Base-by-base conservation (phyloP, 2,888 invertebrate genomes). In the Eristalinus sepulchralis region DNA sequence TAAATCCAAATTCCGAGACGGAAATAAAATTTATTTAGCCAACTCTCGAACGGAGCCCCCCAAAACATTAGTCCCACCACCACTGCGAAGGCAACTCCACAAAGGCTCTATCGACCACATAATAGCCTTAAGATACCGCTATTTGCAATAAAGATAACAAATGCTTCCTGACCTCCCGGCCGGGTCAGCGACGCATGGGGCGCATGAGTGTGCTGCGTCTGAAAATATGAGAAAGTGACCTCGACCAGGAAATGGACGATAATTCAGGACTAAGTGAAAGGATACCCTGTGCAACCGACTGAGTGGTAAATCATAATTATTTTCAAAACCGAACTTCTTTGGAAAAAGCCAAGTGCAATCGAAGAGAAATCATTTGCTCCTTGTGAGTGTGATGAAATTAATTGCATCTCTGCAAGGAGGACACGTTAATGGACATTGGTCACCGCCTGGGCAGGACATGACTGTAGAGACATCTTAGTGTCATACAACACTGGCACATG, bases 191-290 rank as follows among this genome's bases (percentile, higher is more conserved):
- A 34, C 66, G 67, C 34, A 47, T 34, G 34, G 39, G 64, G 57
- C 10, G 60, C 81, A 72, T 70, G 66, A 47, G 17, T 53, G 33
- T 59, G 57, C 13, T 22, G 57, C 11, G 24, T 57, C 11, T 24
- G 57, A 47, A 67, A 73, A 53, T 68, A 67, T 57, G 57, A 39
- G 55, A 36, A 20, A 64, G 57, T 22, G 53, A 60, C 62, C 24
- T 68, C 83, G 34, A 68, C 73, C 83, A 86, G 79, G 86, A 86
- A 86, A 86, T 75, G 78, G 83, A 78, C 86, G 62, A 83, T 86
- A 86, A 86, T 75, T 86, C 83, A 86, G 83, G 85, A 73, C 85
- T 85, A 85, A 82, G 77, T 85, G 72, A 82, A 85, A 85, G 82
- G 78, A 78, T 79, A 75, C 75, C 75, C 55, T 79, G 78, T 63